These are phyloP conservation scores for Platycercus adscitus DNA, from an alignment of 2,113 vertebrate species.

Conservation along the genomic window DNA sequence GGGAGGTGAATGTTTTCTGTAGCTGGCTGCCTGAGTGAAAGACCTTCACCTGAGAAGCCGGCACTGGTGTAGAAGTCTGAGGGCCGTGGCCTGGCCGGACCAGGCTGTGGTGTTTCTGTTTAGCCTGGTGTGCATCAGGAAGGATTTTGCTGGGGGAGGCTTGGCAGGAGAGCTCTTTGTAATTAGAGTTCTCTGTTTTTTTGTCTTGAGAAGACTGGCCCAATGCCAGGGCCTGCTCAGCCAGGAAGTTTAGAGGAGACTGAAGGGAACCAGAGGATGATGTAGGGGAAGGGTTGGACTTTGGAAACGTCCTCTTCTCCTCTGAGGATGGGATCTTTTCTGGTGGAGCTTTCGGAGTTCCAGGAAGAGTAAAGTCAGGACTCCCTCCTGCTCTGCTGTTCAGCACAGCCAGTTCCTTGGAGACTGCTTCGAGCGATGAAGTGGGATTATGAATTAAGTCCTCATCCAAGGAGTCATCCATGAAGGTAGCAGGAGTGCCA, in stretches of 20 bases:
- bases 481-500: constrained; percentile 35
- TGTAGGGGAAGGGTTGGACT: constrained; percentile 62
- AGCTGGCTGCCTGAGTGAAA: constrained; percentile 76
- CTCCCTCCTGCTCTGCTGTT: constrained; percentile 69
- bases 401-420: constrained; percentile 75
- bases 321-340: constrained; percentile 75
- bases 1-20: constrained; percentile 75
- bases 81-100: constrained; percentile 58
- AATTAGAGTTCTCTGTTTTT: constrained; percentile 73
- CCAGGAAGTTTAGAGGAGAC: constrained; percentile 80
- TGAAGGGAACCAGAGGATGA: constrained; percentile 71
- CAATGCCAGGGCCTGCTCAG: constrained; percentile 78
- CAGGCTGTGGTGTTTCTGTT: constrained; percentile 75
- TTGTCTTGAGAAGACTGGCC: constrained; percentile 81
- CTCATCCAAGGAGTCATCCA: constrained; percentile 78
- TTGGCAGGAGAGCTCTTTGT: constrained; percentile 76
- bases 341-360: constrained; percentile 32
- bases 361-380: constrained; percentile 66
- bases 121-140: constrained; percentile 67
- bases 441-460: constrained; percentile 71
- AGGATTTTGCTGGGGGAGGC: constrained; percentile 64
- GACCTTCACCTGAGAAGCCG: constrained; percentile 70
- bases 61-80: not conserved
- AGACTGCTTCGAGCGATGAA: constrained; percentile 71
- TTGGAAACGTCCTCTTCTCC: constrained; percentile 78